A percentile compares a stretch with the other conserved stretches of the same genome.
Evolutionary conservation across 2,113 vertebrate genomes (phyloP).

Genomic region (Myotis yumanensis): DNA sequence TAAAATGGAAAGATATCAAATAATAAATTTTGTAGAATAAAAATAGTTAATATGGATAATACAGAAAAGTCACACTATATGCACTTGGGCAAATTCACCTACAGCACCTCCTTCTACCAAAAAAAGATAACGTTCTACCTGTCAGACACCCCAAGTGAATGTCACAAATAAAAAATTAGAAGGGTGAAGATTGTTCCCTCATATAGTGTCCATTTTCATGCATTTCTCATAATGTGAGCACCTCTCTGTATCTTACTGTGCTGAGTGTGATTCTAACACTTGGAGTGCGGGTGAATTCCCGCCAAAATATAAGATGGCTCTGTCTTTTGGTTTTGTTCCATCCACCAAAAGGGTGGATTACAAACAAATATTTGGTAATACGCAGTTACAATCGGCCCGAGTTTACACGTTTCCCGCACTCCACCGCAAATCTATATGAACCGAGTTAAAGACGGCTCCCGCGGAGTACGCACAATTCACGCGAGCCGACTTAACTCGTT

Average conservation of each 20-base stretch:
- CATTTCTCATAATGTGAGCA: background rate
- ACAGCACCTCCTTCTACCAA: background rate
- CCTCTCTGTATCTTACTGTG: background rate
- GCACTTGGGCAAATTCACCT: slow-evolving; percentile 9
- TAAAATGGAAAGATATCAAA: slow-evolving; percentile 4
- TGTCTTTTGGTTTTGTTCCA: no score
- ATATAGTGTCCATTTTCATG: background rate
- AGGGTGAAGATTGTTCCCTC: background rate
- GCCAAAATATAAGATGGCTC: no score
- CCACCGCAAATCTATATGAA: no score
- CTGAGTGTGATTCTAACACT: background rate
- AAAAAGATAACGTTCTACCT: background rate
- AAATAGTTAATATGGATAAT: background rate
- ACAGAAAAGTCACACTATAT: background rate
- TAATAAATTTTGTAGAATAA: background rate
- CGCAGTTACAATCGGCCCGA: no score
- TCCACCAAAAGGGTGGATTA: no score
- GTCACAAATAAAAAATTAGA: background rate
- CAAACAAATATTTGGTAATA: no score
- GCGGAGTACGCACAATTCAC: no score
- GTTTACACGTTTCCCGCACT: no score
- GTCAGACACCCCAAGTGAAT: background rate
- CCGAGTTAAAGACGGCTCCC: no score
- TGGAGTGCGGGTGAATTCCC: no score
- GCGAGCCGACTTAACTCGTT: no score